Evolutionary conservation across 2,797 vertebrate genomes (phyloP).

Genomic region (Ptychobarbus kaznakovi): DNA sequence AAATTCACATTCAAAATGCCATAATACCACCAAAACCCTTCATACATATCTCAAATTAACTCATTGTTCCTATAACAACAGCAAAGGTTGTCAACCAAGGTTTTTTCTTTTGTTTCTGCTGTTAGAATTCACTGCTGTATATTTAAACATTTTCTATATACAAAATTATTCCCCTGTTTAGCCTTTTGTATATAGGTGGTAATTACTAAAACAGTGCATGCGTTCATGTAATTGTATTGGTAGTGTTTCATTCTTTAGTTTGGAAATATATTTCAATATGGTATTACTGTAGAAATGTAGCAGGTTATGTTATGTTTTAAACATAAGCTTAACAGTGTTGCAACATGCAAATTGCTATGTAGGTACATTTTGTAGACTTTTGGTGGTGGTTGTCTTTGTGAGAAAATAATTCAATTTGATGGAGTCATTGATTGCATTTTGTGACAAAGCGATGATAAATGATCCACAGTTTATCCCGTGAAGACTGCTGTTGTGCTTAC

Average conservation of each 20-base stretch:
- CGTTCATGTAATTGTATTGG: not conserved
- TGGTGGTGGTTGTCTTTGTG: not conserved
- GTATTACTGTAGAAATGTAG: not conserved
- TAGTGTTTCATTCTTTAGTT: not conserved
- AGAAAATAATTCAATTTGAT: not conserved
- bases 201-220: not conserved
- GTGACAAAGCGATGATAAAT: not conserved
- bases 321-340: not conserved
- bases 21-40: not conserved
- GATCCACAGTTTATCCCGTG: not conserved
- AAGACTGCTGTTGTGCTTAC: too few species aligned
- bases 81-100: not conserved
- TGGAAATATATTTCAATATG: not conserved
- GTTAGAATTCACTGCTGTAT: not conserved
- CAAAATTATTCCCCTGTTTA: not conserved
- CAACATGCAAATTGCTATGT: not conserved
- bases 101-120: not conserved
- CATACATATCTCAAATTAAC: not conserved
- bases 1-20: not conserved
- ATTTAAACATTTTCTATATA: not conserved
- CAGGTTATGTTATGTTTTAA: not conserved
- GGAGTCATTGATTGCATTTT: not conserved
- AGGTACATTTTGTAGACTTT: not conserved
- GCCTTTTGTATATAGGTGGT: not conserved
- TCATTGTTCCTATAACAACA: not conserved